Conservation (phyloP, 2,888 invertebrate species). For the Seira musarum region DNA sequence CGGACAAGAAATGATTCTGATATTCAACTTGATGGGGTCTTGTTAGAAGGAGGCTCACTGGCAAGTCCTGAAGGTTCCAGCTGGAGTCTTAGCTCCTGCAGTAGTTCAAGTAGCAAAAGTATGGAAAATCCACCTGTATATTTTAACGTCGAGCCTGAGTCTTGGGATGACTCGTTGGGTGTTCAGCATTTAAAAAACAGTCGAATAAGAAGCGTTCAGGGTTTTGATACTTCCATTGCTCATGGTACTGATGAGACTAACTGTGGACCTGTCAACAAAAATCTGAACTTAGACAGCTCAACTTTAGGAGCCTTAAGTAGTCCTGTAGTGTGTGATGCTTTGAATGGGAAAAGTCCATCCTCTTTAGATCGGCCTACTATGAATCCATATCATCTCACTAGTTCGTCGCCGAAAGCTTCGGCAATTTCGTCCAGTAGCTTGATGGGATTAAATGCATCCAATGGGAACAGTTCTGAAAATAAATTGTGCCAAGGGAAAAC, state of each 20-base stretch:
- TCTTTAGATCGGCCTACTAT: conserved; percentile 38
- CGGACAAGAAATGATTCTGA: conserved; percentile 75
- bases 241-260: conserved; percentile 54
- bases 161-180: conserved; percentile 67
- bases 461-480: conserved; percentile 37
- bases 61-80: conserved; percentile 74
- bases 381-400: conserved; percentile 43
- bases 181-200: conserved; percentile 50
- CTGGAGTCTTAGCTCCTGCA: conserved; percentile 77
- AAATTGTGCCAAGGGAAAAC: conserved; percentile 72
- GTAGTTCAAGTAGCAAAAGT: conserved; percentile 76
- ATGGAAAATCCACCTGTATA: conserved; percentile 74
- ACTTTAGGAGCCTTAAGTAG: conserved; percentile 15
- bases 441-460: conserved; percentile 18
- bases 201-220: conserved; percentile 30
- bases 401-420: neutral
- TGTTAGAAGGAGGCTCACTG: conserved; percentile 73
- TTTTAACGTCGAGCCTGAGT: conserved; percentile 70
- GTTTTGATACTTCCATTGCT: conserved; percentile 45
- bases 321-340: conserved; percentile 22
- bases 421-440: conserved; percentile 24
- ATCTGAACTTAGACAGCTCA: conserved; percentile 35
- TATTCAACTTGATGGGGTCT: conserved; percentile 74
- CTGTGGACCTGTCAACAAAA: conserved; percentile 42
- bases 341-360: conserved; percentile 36